Evolutionary conservation across 2,888 invertebrate genomes (phyloP).

Genomic region (Mantis religiosa): DNA sequence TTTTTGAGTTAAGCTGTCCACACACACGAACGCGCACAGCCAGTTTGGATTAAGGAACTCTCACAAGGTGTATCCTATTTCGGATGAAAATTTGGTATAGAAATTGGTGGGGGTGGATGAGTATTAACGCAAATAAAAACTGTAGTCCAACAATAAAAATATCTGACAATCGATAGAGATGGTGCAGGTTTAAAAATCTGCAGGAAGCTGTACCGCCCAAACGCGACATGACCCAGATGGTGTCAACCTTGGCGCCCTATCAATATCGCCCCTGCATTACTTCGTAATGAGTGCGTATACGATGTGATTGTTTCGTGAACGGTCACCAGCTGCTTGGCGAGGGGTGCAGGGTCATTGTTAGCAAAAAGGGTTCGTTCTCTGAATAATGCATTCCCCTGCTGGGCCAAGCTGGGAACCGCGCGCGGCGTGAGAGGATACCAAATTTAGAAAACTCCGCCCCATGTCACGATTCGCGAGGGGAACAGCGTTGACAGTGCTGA

Average conservation of each 20-base stretch:
- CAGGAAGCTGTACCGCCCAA: background rate
- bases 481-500: background rate
- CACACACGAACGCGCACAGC: too few relatives aligned
- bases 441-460: background rate
- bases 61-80: too few relatives aligned
- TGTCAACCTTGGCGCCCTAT: background rate
- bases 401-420: background rate
- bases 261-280: background rate
- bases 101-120: too few relatives aligned
- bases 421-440: background rate
- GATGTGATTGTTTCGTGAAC: slow-evolving; percentile 2
- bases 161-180: too few relatives aligned
- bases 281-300: background rate
- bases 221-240: background rate
- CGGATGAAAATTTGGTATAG: too few relatives aligned
- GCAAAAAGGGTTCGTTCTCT: background rate
- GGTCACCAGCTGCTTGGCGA: background rate
- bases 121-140: too few relatives aligned
- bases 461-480: background rate
- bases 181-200: too few relatives aligned
- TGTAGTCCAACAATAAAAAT: too few relatives aligned
- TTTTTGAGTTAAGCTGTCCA: too few relatives aligned
- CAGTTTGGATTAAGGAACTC: too few relatives aligned
- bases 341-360: slow-evolving; percentile 5
- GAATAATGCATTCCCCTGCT: slow-evolving; percentile 6